phyloP scores from a whole-genome alignment of 2,888 invertebrate genomes.

The Ophion ellenae region DNA sequence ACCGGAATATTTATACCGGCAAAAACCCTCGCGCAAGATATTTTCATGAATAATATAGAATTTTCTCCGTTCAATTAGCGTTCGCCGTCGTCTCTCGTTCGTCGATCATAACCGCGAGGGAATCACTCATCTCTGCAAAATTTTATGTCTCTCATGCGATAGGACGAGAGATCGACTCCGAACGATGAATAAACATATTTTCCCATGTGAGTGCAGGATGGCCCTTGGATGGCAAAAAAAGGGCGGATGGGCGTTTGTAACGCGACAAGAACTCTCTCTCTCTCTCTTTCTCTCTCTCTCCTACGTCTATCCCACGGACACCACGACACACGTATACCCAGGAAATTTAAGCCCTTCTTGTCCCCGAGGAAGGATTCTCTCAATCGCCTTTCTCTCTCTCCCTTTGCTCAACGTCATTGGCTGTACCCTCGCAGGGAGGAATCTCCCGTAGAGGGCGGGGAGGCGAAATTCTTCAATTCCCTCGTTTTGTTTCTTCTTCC shows the following conservation, averaged over 20 bases:
- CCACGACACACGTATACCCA: constrained; percentile 47
- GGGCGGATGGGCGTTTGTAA: constrained; percentile 45
- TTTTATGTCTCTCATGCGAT: constrained; percentile 46
- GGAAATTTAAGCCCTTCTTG: constrained; percentile 68
- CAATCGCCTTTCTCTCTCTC: constrained; percentile 6
- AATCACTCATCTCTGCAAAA: constrained; percentile 52
- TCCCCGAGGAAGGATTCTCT: constrained; percentile 18
- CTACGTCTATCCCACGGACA: constrained; percentile 53
- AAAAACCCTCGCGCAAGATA: constrained; percentile 15
- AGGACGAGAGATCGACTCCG: constrained; percentile 1
- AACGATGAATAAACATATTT: constrained; percentile 18
- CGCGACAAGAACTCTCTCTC: constrained; percentile 20
- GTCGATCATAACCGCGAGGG: constrained; percentile 45
- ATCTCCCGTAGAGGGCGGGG: constrained; percentile 14
- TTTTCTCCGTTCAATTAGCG: constrained; percentile 58
- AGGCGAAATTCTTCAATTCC: constrained; percentile 37
- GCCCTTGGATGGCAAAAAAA: constrained; percentile 22
- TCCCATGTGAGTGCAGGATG: neutral
- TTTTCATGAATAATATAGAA: constrained; percentile 58
- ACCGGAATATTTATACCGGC: neutral
- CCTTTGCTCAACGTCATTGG: constrained; percentile 56
- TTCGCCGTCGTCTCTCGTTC: constrained; percentile 37
- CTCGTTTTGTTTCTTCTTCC: constrained; percentile 26
- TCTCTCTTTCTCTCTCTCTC: constrained; percentile 10
- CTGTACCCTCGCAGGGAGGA: constrained; percentile 21